Evolutionary conservation across 2,113 vertebrate genomes (phyloP), one percentile per base, ranked within the genome.

Genomic region (Callipepla californica): DNA sequence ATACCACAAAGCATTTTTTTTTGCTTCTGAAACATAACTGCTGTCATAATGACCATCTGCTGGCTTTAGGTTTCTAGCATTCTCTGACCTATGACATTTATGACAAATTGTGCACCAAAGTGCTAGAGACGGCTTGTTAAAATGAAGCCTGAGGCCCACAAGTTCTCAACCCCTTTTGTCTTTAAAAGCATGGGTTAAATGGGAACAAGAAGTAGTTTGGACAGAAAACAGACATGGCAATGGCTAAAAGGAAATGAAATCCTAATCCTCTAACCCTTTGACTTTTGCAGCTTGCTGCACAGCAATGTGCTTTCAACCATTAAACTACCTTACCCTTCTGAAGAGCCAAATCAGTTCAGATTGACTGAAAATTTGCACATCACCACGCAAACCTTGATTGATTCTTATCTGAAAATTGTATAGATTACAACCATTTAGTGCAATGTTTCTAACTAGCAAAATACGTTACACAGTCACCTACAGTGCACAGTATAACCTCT

Each of bases 81-180:
- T 97, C 96, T 90, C 95, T 98, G 98, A 98, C 97, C 98, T 98
- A 94, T 98, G 98, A 98, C 98, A 98, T 98, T 98, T 98, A 98
- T 98, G 98, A 98, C 98, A 98, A 98, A 98, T 98, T 98, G 98
- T 90, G 84, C 97, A 97, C 97, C 96, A 98, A 98, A 98, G 97
- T 98, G 97, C 97, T 98, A 97, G 98, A 96, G 97, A 98, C 87
- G 92, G 97, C 97, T 98, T 98, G 98, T 98, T 98, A 98, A 98
- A 99, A 98, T 97, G 97, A 97, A 98, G 94, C 96, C 95, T 79
- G 85, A 95, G 94, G 94, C 95, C 96, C 45, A 63, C 66, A 92
- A 96, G 96, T 97, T 97, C 94, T 95, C 97, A 96, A 97, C 96
- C 95, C 85, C 94, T 96, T 96, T 98, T 97, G 97, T 98, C 97